phyloP scores from a whole-genome alignment of 2,888 invertebrate genomes.

The Rhagium mordax region DNA sequence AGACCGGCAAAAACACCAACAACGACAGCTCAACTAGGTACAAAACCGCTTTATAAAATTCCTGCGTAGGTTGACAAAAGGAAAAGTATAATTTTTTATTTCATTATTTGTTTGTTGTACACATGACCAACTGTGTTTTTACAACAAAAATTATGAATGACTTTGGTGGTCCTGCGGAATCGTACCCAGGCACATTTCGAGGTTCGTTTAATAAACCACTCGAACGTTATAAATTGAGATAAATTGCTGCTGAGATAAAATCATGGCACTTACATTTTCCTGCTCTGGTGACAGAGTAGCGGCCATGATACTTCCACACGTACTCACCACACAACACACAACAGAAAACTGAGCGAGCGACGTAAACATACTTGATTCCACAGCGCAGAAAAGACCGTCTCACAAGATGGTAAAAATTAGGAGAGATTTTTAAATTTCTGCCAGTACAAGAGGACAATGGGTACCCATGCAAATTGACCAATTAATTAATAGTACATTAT shows the following conservation, averaged over 20 bases:
- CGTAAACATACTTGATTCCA: conserved; percentile 25
- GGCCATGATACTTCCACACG: conserved; percentile 72
- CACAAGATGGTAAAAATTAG: conserved; percentile 21
- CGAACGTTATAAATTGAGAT: neutral
- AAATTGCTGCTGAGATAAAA: conserved; percentile 1
- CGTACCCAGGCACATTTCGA: neutral
- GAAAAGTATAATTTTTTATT: conserved; percentile 28
- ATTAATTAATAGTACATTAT: too few species aligned
- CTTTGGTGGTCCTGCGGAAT: neutral
- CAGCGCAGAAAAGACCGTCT: conserved; percentile 31
- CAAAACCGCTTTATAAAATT: conserved; percentile 4
- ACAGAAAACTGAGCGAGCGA: conserved; percentile 32
- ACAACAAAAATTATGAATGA: conserved; percentile 30
- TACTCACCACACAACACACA: conserved; percentile 44
- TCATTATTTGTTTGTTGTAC: conserved; percentile 27
- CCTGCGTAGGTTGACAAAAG: conserved; percentile 24
- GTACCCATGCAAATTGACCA: too few species aligned
- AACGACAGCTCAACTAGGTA: neutral
- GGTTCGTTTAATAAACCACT: conserved; percentile 3
- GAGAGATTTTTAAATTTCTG: neutral
- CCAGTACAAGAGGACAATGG: neutral
- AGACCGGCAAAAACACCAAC: neutral
- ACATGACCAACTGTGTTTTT: conserved; percentile 36
- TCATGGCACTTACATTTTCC: conserved; percentile 78
- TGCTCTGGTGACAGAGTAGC: conserved; percentile 84